A percentile compares a stretch with the other conserved stretches of the same genome.
phyloP scores from a whole-genome alignment of 2,113 vertebrate species.

The Gallinago media region DNA sequence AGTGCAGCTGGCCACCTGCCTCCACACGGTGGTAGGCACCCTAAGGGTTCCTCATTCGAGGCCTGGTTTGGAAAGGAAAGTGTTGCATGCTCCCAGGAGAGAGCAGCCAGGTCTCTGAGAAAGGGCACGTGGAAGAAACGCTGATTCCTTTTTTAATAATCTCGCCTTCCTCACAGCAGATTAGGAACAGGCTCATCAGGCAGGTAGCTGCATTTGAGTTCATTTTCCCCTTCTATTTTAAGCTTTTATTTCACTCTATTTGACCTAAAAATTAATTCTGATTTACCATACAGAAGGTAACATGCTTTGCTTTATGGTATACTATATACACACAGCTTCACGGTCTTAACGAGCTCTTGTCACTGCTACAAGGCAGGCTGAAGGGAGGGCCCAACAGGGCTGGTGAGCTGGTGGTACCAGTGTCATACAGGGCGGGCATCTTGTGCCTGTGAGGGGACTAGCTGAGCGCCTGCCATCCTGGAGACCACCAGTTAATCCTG shows the following conservation, averaged over 20 bases:
- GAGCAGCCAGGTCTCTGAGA: background rate
- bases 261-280: background rate
- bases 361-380: background rate
- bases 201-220: background rate
- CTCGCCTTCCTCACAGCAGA: background rate
- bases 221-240: background rate
- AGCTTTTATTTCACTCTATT: background rate
- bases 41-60: background rate
- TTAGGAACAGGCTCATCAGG: background rate
- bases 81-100: background rate
- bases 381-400: background rate
- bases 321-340: background rate
- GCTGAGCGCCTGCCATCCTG: background rate
- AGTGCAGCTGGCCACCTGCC: background rate
- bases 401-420: background rate
- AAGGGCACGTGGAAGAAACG: background rate
- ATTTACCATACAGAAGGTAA: background rate
- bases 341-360: background rate
- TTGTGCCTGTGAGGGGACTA: accelerated
- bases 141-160: background rate
- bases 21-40: accelerated
- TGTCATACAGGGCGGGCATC: accelerated
- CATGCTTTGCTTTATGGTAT: background rate
- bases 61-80: background rate
- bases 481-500: background rate